These are phyloP conservation scores for Notodonta dromedarius DNA, from an alignment of 2,888 invertebrate genomes.

Conservation along the genomic window DNA sequence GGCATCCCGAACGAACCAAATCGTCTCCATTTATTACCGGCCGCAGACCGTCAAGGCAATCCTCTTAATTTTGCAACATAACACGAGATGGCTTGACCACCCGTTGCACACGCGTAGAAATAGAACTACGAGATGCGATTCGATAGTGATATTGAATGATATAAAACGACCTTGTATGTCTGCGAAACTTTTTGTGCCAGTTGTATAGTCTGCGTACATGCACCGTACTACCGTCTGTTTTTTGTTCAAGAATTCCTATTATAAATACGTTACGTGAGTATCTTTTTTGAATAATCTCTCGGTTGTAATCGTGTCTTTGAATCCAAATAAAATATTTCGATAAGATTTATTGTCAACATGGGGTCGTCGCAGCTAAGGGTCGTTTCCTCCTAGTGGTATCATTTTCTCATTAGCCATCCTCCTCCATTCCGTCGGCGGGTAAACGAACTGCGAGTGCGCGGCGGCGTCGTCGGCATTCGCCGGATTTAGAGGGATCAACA, in stretches of 20 bases:
- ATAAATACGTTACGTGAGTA: constrained; percentile 10
- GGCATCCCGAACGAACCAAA: constrained; percentile 62
- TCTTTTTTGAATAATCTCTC: constrained; percentile 17
- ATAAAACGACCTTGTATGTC: constrained; percentile 48
- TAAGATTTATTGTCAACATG: constrained; percentile 41
- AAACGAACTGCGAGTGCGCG: constrained; percentile 32
- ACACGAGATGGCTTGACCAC: constrained; percentile 56
- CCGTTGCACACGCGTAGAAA: constrained; percentile 47
- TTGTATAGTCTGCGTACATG: constrained; percentile 22
- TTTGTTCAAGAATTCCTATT: constrained; percentile 1
- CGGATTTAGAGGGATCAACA: constrained; percentile 44
- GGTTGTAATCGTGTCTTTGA: constrained; percentile 37
- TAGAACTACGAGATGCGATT: constrained; percentile 51
- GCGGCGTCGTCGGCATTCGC: constrained; percentile 25
- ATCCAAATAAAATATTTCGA: constrained; percentile 38
- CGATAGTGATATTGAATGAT: constrained; percentile 46
- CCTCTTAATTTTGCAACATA: constrained; percentile 61
- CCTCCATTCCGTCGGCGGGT: constrained; percentile 35
- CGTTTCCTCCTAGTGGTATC: constrained; percentile 41
- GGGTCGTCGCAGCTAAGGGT: constrained; percentile 38
- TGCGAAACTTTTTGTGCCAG: constrained; percentile 25
- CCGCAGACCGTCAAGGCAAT: constrained; percentile 47
- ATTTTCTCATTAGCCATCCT: constrained; percentile 44
- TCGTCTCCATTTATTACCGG: constrained; percentile 52
- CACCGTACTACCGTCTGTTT: constrained; percentile 14